Conservation (phyloP, 2,888 invertebrate genomes). For the Tholera decimalis region DNA sequence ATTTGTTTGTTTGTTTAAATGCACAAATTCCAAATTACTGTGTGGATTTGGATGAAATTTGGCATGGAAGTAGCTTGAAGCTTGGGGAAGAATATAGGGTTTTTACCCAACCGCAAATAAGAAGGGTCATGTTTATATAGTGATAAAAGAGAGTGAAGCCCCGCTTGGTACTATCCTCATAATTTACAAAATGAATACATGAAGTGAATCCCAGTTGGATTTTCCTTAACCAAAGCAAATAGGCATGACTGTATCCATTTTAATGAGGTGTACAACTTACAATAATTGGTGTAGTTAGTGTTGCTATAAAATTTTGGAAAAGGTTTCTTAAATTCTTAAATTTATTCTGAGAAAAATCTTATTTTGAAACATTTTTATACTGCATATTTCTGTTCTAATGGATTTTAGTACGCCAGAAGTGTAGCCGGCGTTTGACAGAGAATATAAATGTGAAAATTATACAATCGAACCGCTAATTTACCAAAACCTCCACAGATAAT, state of each 20-base stretch:
- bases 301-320: too few relatives aligned
- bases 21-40: too few relatives aligned
- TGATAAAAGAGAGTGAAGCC: too few relatives aligned
- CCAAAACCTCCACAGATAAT: background rate
- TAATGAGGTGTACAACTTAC: constrained; percentile 1
- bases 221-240: constrained; percentile 25
- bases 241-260: background rate
- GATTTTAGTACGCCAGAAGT: background rate
- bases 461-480: background rate
- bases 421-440: background rate
- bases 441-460: constrained; percentile 27
- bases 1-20: too few relatives aligned
- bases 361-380: background rate
- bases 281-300: too few relatives aligned
- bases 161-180: background rate
- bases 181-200: background rate
- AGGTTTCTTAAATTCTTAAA: too few relatives aligned
- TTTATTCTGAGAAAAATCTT: background rate
- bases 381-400: background rate
- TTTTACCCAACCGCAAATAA: too few relatives aligned
- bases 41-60: too few relatives aligned
- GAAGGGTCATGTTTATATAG: too few relatives aligned
- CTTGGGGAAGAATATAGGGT: too few relatives aligned
- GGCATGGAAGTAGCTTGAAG: too few relatives aligned
- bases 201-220: background rate